Evolutionary conservation across 2,113 vertebrate genomes (phyloP), one percentile per base, ranked within the genome.

Genomic region (Pygoscelis antarcticus): DNA sequence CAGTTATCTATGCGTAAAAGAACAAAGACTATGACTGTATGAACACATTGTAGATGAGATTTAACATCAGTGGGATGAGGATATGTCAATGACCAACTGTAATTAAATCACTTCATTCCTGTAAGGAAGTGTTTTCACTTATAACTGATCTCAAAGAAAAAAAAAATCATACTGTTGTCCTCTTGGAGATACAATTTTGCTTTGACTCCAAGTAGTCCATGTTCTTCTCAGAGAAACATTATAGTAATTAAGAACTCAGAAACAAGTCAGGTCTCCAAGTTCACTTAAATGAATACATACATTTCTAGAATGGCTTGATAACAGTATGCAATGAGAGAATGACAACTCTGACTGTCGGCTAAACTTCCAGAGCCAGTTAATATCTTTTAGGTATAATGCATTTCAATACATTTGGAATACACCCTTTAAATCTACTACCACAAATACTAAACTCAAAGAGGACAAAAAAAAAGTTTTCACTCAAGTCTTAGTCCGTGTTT

Each of bases 311-410:
- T 2, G 11, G 38, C 17, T 9, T 68, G 20, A 6, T 16, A 88
- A 49, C 7, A 68, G 22, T 6, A 88, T 19, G 10, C 0, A 0
- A n/a, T 22, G 12, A 66, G 6, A 87, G 16, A 60, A 23, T 6
- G 13, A 42, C 30, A 58, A n/a, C 13, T 55, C 66, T 34, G 27
- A 83, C 36, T 17, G 3, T 13, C 66, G 58, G 14, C 11, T 66
- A 2, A 57, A n/a, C 10, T 83, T 74, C 18, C 27, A 81, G 19
- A 74, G 55, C 5, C 58, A 89, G 62, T 11, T 13, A 62, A 7
- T 8, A 79, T 51, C 34, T 75, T 74, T 17, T 36, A 72, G 46
- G 27, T 54, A 70, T 74, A 52, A 93, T 1, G 2, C 6, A 86
- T n/a, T 83, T 79, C 71, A 64, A 15, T 20, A n/a, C 3, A 47